phyloP scores from a whole-genome alignment of 2,797 vertebrate genomes.

The Esox lucius region DNA sequence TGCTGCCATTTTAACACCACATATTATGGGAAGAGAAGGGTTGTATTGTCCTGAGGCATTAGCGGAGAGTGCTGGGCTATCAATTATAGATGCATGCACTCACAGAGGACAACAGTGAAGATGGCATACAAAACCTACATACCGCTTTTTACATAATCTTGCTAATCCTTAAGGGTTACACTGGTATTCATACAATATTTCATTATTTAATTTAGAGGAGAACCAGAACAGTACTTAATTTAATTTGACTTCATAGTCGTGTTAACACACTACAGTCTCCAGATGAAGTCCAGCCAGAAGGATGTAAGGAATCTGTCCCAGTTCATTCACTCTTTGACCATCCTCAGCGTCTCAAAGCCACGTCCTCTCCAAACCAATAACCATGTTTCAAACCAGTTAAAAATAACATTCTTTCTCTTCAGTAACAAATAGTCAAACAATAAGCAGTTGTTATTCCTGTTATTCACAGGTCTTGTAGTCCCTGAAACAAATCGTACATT shows the following conservation, averaged over 20 bases:
- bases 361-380: no score
- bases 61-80: not conserved
- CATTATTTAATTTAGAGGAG: not conserved
- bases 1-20: not conserved
- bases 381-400: no score
- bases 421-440: no score
- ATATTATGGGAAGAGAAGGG: not conserved
- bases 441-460: no score
- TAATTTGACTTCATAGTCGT: conserved; percentile 5
- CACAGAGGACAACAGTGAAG: not conserved
- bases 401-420: no score
- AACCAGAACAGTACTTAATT: not conserved
- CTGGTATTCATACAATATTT: not conserved
- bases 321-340: no score
- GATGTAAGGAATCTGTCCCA: no score
- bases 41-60: not conserved
- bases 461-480: not conserved
- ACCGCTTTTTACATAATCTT: not conserved
- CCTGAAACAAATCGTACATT: not conserved
- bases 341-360: no score
- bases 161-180: not conserved
- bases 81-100: not conserved
- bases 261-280: no score
- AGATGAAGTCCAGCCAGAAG: no score
- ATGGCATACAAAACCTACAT: not conserved